Percentiles rank a stretch among this genome's conserved stretches.
Evolutionary conservation across 2,797 vertebrate genomes (phyloP).

Genomic region (Pteronotus mesoamericanus): DNA sequence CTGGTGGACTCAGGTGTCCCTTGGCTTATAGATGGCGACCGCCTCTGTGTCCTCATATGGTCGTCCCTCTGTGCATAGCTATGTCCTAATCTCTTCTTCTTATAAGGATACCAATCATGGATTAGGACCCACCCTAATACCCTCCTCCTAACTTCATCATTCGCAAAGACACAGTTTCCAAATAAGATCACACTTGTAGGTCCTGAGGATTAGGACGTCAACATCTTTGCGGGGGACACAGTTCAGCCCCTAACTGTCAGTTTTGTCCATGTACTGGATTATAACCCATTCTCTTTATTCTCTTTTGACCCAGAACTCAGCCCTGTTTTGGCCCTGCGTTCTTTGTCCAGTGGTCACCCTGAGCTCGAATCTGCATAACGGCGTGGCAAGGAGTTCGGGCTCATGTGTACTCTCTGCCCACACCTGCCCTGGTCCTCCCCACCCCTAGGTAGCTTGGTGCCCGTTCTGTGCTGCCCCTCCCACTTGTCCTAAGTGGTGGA

Average conservation of each 20-base stretch:
- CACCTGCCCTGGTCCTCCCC: not conserved
- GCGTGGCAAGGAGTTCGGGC: not conserved
- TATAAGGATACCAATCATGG: not conserved
- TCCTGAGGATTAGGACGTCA: not conserved
- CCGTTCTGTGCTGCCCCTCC: not conserved
- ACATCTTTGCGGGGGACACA: accelerated
- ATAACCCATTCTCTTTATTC: too few relatives aligned
- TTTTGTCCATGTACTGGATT: not conserved
- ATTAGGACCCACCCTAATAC: not conserved
- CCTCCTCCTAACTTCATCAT: not conserved
- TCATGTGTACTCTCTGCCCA: not conserved
- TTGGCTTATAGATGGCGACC: not conserved
- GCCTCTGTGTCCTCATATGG: not conserved
- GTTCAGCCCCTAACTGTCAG: too few relatives aligned
- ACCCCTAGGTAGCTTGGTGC: not conserved
- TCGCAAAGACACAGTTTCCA: not conserved
- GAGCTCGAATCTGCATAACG: not conserved
- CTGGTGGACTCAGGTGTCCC: not conserved
- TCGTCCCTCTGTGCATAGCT: accelerated
- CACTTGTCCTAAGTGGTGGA: not conserved
- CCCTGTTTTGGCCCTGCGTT: not conserved
- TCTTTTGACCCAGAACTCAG: not conserved
- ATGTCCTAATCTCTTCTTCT: not conserved
- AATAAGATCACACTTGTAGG: too few relatives aligned
- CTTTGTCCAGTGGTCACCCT: not conserved